Evolutionary conservation across 1,140 invertebrate species (phyloP).

Genomic region (Littorina saxatilis): DNA sequence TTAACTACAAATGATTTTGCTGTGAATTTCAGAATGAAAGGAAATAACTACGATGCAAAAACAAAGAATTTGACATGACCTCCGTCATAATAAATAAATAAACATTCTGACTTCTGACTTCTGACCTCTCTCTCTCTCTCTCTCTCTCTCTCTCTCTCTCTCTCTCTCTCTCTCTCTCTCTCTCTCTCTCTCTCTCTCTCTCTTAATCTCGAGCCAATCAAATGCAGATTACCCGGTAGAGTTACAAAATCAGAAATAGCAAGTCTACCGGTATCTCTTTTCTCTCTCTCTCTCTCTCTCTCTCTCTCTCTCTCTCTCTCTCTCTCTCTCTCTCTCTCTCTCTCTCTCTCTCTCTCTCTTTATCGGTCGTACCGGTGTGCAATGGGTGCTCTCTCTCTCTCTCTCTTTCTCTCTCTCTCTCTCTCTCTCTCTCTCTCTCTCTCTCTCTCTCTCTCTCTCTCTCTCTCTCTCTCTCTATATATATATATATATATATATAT

Average conservation of each 20-base stretch:
- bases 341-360: neutral
- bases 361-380: no score
- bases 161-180: neutral
- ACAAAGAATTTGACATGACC: no score
- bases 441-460: conserved; percentile 14
- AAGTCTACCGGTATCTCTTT: no score
- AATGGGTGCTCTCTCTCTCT: neutral
- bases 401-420: neutral
- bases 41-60: no score
- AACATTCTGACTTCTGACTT: no score
- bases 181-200: conserved; percentile 13
- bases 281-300: conserved; percentile 11
- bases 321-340: neutral
- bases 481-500: conserved; percentile 2
- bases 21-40: no score
- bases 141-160: conserved; percentile 2
- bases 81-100: no score
- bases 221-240: neutral
- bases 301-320: neutral
- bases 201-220: neutral
- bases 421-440: conserved; percentile 4
- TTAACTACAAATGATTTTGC: no score
- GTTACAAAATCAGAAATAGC: no score
- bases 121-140: no score
- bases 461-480: no score